phyloP scores from a whole-genome alignment of 1,140 invertebrate genomes.

The Neuroterus valhalla region DNA sequence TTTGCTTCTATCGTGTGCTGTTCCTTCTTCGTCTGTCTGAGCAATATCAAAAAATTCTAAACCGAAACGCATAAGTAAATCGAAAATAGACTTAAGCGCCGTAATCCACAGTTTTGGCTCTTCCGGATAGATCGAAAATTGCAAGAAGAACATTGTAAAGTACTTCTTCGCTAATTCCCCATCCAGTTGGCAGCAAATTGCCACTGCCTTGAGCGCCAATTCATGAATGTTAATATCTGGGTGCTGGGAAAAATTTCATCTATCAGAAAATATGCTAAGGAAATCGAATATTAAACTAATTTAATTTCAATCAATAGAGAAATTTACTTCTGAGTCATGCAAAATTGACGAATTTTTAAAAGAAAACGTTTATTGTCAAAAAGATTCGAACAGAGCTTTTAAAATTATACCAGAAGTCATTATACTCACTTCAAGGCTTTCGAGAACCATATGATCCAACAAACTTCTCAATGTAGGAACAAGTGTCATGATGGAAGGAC shows the following conservation, averaged over 20 bases:
- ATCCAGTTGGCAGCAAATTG: slow-evolving; percentile 66
- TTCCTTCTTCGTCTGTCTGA: slow-evolving; percentile 42
- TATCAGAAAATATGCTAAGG: slow-evolving; percentile 17
- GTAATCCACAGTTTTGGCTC: slow-evolving; percentile 61
- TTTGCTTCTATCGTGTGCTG: slow-evolving; percentile 41
- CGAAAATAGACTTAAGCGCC: slow-evolving; percentile 67
- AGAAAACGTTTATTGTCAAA: too few relatives aligned
- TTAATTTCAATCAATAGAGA: neutral
- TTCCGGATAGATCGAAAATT: slow-evolving; percentile 60
- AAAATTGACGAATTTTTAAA: slow-evolving; percentile 32
- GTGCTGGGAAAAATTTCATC: slow-evolving; percentile 57
- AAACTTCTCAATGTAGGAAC: slow-evolving; percentile 68
- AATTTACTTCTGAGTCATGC: too few relatives aligned
- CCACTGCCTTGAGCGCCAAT: slow-evolving; percentile 63
- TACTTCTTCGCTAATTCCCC: slow-evolving; percentile 69
- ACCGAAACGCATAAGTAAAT: slow-evolving; percentile 69
- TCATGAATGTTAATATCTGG: slow-evolving; percentile 54
- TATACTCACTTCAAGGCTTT: slow-evolving; percentile 59
- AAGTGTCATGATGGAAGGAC: slow-evolving; percentile 59
- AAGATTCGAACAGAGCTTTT: too few relatives aligned
- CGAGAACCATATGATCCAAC: slow-evolving; percentile 61
- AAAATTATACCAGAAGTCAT: too few relatives aligned
- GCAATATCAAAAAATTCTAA: slow-evolving; percentile 67
- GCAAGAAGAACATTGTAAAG: slow-evolving; percentile 65
- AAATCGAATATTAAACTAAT: neutral